phyloP scores from a whole-genome alignment of 2,888 invertebrate genomes.

The Lasioglossum villosulum region DNA sequence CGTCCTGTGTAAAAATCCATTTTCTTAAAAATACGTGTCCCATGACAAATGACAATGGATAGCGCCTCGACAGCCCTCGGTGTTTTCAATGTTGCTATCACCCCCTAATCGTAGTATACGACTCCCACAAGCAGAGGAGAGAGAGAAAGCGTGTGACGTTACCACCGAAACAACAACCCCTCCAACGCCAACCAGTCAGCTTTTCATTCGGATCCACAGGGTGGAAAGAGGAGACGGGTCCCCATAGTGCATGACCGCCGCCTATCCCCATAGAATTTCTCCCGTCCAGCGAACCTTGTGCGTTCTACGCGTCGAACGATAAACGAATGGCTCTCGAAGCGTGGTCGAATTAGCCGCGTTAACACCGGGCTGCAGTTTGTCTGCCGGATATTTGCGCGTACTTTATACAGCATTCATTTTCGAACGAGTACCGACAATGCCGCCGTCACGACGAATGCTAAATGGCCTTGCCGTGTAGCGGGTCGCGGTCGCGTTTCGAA shows the following conservation, averaged over 20 bases:
- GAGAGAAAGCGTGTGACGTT: conserved; percentile 27
- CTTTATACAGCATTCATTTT: conserved; percentile 53
- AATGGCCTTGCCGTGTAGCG: conserved; percentile 33
- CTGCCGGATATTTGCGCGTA: conserved; percentile 58
- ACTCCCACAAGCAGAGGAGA: conserved; percentile 31
- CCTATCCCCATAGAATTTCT: conserved; percentile 45
- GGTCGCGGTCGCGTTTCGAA: not conserved
- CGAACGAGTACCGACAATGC: conserved; percentile 31
- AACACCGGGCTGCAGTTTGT: conserved; percentile 47
- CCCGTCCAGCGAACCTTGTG: conserved; percentile 11
- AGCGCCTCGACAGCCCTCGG: conserved; percentile 28
- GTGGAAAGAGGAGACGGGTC: conserved; percentile 22
- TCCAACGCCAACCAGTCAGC: conserved; percentile 27
- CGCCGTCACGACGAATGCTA: conserved; percentile 34
- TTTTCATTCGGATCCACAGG: conserved; percentile 48
- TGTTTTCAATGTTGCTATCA: conserved; percentile 50
- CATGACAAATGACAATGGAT: conserved; percentile 43
- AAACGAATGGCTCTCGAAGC: conserved; percentile 59
- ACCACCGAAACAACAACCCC: conserved; percentile 56
- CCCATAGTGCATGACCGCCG: conserved; percentile 16
- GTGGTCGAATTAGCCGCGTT: conserved; percentile 59
- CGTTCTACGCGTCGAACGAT: conserved; percentile 60
- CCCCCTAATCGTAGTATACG: conserved; percentile 54
- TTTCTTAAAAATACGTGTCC: conserved; percentile 20
- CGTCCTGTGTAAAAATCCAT: not conserved